phyloP scores from a whole-genome alignment of 2,113 vertebrate species.

The Ptilonorhynchus violaceus region DNA sequence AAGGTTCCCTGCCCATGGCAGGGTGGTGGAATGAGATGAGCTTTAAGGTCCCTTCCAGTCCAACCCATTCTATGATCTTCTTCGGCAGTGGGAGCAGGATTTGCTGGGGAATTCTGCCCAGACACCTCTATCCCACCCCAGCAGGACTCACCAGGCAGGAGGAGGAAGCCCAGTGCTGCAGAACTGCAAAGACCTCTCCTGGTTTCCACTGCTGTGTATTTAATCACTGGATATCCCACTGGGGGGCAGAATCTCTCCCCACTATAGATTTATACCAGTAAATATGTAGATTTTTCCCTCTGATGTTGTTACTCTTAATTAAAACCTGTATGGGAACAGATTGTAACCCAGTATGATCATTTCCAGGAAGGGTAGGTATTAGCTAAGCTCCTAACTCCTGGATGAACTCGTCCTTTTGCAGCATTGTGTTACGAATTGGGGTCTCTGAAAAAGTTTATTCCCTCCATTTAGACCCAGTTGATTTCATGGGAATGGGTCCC shows the following conservation, averaged over 20 bases:
- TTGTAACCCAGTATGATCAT: background rate
- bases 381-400: conserved; percentile 18
- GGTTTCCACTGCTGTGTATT: background rate
- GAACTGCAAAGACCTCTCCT: background rate
- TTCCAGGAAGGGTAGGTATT: background rate
- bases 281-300: background rate
- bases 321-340: background rate
- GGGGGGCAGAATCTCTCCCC: background rate
- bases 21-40: accelerated
- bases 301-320: background rate
- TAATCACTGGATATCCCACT: background rate
- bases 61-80: background rate
- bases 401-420: conserved; percentile 15
- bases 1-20: background rate
- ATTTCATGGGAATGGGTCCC: background rate
- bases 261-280: background rate
- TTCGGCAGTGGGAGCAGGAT: background rate
- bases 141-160: background rate
- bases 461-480: background rate
- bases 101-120: background rate
- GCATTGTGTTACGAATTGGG: background rate
- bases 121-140: background rate
- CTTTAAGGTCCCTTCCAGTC: background rate
- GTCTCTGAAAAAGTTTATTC: conserved; percentile 6
- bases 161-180: background rate